Conservation (phyloP, 2,797 vertebrate species). For the Parauchenoglanis punctatus region DNA sequence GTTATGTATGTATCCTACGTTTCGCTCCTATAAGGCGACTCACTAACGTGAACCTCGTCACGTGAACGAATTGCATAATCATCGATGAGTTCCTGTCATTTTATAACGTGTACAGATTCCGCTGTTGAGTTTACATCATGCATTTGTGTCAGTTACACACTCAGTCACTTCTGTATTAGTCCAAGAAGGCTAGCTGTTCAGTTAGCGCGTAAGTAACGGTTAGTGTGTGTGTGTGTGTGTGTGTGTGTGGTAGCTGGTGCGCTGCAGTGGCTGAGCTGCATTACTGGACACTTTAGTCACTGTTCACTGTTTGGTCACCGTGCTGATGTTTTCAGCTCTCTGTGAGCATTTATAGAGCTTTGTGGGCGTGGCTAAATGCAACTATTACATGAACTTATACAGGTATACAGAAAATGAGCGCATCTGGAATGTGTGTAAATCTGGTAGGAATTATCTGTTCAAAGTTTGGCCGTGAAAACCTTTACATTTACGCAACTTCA, state of each 20-base stretch:
- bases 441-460: no score
- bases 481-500: neutral
- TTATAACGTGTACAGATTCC: no score
- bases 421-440: neutral
- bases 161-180: neutral
- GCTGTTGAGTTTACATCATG: no score
- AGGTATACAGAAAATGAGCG: neutral
- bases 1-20: no score
- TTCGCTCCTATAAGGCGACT: no score
- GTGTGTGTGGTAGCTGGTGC: neutral
- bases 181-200: neutral
- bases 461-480: neutral
- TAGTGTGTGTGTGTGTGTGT: neutral
- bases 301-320: neutral
- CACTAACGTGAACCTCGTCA: no score
- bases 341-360: neutral
- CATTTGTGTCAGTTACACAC: no score
- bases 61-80: no score
- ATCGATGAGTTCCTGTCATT: no score
- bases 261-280: neutral
- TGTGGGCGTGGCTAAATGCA: neutral
- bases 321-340: neutral
- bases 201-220: neutral
- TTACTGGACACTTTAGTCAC: neutral
- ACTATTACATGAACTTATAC: neutral